Evolutionary conservation across 2,113 vertebrate species (phyloP).

Genomic region (Argyrosomus japonicus): DNA sequence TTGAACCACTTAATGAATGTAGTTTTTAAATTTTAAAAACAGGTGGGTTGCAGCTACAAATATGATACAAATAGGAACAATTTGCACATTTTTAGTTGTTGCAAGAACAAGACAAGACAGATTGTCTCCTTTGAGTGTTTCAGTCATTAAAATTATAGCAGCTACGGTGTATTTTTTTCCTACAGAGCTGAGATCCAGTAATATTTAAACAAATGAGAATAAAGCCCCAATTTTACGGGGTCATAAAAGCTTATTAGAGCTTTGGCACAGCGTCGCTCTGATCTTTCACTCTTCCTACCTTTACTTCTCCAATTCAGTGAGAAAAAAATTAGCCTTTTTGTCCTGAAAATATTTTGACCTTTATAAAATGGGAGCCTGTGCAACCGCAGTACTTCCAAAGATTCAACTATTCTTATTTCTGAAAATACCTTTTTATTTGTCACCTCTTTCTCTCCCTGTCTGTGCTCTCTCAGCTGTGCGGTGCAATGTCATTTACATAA

Average conservation of each 20-base stretch:
- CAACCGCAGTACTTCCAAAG: constrained; percentile 36
- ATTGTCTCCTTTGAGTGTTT: constrained; percentile 33
- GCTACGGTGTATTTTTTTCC: neutral
- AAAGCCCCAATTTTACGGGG: constrained; percentile 61
- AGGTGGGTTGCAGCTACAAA: neutral
- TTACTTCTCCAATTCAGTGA: constrained; percentile 48
- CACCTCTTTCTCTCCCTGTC: constrained; percentile 34
- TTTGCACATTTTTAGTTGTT: constrained; percentile 23
- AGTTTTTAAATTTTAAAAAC: constrained; percentile 26
- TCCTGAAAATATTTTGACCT: constrained; percentile 75
- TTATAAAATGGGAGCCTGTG: constrained; percentile 59
- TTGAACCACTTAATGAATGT: neutral
- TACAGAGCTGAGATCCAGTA: constrained; percentile 33
- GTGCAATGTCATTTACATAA: constrained; percentile 61
- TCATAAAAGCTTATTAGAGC: constrained; percentile 71
- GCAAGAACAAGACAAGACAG: constrained; percentile 1
- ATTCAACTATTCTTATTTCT: constrained; percentile 50
- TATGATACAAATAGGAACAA: constrained; percentile 1
- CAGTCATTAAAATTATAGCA: constrained; percentile 48
- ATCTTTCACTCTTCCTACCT: constrained; percentile 57
- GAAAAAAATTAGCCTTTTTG: constrained; percentile 56
- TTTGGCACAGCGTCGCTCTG: constrained; percentile 48
- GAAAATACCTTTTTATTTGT: constrained; percentile 44
- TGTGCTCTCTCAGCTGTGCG: constrained; percentile 56
- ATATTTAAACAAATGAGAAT: constrained; percentile 72